These are phyloP conservation scores for Lagopus muta DNA, from an alignment of 2,113 vertebrate genomes.

Conservation along the genomic window DNA sequence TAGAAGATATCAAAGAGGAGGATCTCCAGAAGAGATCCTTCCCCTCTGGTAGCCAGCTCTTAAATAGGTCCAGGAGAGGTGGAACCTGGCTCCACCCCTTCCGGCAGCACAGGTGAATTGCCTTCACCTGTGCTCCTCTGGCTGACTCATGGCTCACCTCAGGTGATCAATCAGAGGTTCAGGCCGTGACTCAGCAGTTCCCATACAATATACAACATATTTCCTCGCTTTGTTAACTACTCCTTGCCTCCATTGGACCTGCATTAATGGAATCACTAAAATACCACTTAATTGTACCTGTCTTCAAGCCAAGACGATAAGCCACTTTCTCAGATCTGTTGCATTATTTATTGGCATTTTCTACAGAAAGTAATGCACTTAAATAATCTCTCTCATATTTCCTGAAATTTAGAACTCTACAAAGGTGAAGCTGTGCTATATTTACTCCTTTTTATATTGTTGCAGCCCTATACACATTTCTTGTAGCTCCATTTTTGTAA, in stretches of 20 bases:
- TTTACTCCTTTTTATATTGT: not conserved
- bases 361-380: not conserved
- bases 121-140: too few species aligned
- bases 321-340: not conserved
- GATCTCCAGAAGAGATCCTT: too few species aligned
- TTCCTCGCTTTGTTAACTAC: not conserved
- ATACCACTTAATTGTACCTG: not conserved
- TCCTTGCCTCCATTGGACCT: not conserved
- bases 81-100: too few species aligned
- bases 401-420: not conserved
- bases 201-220: not conserved
- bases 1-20: too few species aligned
- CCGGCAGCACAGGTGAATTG: too few species aligned
- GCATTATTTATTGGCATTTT: not conserved
- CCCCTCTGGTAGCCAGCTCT: too few species aligned
- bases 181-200: too few species aligned
- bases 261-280: not conserved
- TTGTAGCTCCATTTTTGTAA: not conserved
- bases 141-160: too few species aligned
- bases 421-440: not conserved
- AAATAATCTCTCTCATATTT: not conserved
- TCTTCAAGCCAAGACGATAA: not conserved
- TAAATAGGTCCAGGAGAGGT: too few species aligned
- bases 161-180: too few species aligned
- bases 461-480: not conserved